A percentile compares a stretch with the other conserved stretches of the same genome.
phyloP scores from a whole-genome alignment of 2,113 vertebrate species.

The Loxodonta africana region DNA sequence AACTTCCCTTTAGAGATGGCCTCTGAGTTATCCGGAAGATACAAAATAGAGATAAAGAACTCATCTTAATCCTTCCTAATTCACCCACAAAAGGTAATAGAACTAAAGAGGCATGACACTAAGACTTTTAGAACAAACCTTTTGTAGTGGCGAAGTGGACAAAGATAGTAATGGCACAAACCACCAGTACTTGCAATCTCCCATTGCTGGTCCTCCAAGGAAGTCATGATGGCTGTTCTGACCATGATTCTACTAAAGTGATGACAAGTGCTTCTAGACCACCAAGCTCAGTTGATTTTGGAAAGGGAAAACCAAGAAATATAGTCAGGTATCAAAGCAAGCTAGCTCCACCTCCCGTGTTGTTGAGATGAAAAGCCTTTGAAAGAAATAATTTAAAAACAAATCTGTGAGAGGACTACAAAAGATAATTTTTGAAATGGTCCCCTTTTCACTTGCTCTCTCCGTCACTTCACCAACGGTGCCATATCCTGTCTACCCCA shows the following conservation, averaged over 20 bases:
- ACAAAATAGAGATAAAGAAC: background rate
- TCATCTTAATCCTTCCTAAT: background rate
- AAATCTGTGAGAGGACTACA: background rate
- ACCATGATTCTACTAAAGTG: fast-evolving
- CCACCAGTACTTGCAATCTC: too few species aligned
- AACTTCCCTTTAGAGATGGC: background rate
- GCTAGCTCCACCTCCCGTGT: fast-evolving
- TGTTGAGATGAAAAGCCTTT: background rate
- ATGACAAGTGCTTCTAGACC: background rate
- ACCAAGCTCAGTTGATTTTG: background rate
- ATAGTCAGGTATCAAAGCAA: background rate
- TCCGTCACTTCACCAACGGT: background rate
- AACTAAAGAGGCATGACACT: fast-evolving
- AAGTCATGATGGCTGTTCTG: background rate
- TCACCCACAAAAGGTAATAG: background rate
- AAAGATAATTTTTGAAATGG: too few species aligned
- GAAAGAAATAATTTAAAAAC: background rate
- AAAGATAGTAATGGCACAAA: fast-evolving
- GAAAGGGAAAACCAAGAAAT: background rate
- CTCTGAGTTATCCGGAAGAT: background rate
- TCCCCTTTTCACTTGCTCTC: background rate
- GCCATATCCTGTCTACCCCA: background rate
- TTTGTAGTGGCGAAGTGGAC: background rate
- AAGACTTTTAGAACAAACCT: background rate
- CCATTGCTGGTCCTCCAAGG: fast-evolving